phyloP scores from a whole-genome alignment of 2,113 vertebrate species.

The Bujurquina vittata region DNA sequence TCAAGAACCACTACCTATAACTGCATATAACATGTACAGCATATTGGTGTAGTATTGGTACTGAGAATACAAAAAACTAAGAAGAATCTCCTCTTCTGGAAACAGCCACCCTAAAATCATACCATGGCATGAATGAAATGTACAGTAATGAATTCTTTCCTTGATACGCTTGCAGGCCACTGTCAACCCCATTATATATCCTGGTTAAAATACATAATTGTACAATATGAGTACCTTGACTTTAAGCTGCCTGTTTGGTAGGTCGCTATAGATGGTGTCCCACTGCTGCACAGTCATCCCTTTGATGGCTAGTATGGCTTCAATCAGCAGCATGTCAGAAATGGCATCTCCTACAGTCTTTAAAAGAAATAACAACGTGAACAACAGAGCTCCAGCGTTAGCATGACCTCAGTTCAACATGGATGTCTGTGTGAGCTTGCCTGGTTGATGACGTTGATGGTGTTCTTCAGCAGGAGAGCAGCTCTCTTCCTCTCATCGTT shows the following conservation, averaged over 20 bases:
- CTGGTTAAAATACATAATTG: background rate
- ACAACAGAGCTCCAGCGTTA: background rate
- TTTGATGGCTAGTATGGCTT: conserved; percentile 89
- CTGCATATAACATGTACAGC: background rate
- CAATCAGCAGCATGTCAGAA: conserved; percentile 93
- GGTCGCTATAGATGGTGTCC: conserved; percentile 88
- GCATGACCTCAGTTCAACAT: background rate
- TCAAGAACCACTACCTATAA: background rate
- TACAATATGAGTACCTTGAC: conserved; percentile 83
- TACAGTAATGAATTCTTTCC: background rate
- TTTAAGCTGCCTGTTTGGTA: conserved; percentile 94
- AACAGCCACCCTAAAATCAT: background rate
- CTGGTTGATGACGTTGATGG: conserved; percentile 92
- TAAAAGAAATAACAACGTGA: background rate
- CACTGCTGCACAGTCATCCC: conserved; percentile 90
- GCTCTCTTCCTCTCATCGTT: conserved; percentile 82
- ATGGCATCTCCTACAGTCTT: conserved; percentile 94
- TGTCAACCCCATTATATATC: background rate
- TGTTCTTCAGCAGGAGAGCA: conserved; percentile 85
- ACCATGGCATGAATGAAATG: background rate
- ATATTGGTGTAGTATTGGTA: background rate
- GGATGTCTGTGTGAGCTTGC: conserved; percentile 64
- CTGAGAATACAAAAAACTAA: background rate
- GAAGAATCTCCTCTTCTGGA: background rate
- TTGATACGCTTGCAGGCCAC: too few species aligned